A percentile compares a stretch with the other conserved stretches of the same genome.
phyloP scores from a whole-genome alignment of 1,140 invertebrate genomes.

The Chionoecetes opilio region DNA sequence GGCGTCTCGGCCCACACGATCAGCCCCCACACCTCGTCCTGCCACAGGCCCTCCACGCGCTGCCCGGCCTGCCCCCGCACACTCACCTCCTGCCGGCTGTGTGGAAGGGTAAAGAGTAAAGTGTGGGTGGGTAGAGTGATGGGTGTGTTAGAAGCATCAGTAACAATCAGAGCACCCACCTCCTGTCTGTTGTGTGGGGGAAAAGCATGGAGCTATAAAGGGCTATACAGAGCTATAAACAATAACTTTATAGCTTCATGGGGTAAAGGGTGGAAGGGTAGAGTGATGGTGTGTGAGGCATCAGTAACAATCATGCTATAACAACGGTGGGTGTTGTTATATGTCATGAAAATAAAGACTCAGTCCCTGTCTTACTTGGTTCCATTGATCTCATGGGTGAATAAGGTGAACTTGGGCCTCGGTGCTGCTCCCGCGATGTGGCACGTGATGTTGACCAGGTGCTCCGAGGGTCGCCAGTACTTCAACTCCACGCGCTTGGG shows the following conservation, averaged over 20 bases:
- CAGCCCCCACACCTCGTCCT: constrained; percentile 61
- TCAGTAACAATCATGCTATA: too few relatives aligned
- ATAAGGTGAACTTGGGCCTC: constrained; percentile 53
- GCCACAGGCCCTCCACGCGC: constrained; percentile 24
- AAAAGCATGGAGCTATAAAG: too few relatives aligned
- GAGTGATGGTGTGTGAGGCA: too few relatives aligned
- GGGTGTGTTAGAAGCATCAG: too few relatives aligned
- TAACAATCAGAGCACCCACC: too few relatives aligned
- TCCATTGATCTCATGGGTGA: constrained; percentile 21
- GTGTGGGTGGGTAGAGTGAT: background rate
- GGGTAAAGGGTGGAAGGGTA: too few relatives aligned
- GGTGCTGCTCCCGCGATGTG: constrained; percentile 3
- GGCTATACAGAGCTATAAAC: too few relatives aligned
- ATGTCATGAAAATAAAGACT: too few relatives aligned
- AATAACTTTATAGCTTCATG: too few relatives aligned
- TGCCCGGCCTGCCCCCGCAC: background rate
- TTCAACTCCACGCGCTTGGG: constrained; percentile 5
- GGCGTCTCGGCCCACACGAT: constrained; percentile 63
- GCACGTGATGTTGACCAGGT: constrained; percentile 65
- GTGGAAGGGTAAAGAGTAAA: background rate
- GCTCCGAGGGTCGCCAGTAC: constrained; percentile 63
- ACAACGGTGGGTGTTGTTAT: too few relatives aligned
- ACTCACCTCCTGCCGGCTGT: constrained; percentile 56
- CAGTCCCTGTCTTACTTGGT: constrained; percentile 50
- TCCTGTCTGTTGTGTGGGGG: too few relatives aligned